phyloP scores from a whole-genome alignment of 2,113 vertebrate genomes.

The Tetrao urogallus region DNA sequence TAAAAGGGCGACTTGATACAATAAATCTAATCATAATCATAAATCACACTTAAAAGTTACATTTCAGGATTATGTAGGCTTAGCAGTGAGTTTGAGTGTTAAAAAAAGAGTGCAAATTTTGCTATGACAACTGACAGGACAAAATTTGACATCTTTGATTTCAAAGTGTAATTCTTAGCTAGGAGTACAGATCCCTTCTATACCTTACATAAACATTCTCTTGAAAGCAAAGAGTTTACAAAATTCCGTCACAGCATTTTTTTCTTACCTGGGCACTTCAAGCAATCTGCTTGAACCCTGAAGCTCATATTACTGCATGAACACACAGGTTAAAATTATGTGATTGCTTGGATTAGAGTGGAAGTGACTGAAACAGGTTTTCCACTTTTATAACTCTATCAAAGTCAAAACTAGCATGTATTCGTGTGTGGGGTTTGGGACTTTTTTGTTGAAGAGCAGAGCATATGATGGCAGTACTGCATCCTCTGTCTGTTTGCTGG shows the following conservation, averaged over 20 bases:
- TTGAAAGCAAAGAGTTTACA: not conserved
- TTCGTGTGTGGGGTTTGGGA: not conserved
- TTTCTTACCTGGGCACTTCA: not conserved
- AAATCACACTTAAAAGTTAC: slow-evolving; percentile 16
- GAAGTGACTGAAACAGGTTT: not conserved
- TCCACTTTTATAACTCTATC: not conserved
- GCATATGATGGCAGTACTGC: not conserved
- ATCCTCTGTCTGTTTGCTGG: not conserved
- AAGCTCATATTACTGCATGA: not conserved
- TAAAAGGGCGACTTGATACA: slow-evolving; percentile 21
- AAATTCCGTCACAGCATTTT: not conserved
- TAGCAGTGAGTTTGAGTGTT: not conserved
- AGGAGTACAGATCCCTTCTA: not conserved
- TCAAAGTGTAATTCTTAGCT: not conserved
- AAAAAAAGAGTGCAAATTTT: not conserved
- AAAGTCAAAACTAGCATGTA: not conserved
- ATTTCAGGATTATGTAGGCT: slow-evolving; percentile 2
- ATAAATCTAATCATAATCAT: slow-evolving; percentile 1
- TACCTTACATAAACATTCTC: not conserved
- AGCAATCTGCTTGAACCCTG: not conserved
- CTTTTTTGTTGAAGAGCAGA: not conserved
- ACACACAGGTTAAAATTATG: not conserved
- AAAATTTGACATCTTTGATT: slow-evolving; percentile 11
- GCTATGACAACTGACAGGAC: not conserved
- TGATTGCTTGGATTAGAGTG: not conserved